Base-by-base conservation (phyloP, 30 jellyfish, hydroid and myxozoan species). In the Aurelia sp. region DNA sequence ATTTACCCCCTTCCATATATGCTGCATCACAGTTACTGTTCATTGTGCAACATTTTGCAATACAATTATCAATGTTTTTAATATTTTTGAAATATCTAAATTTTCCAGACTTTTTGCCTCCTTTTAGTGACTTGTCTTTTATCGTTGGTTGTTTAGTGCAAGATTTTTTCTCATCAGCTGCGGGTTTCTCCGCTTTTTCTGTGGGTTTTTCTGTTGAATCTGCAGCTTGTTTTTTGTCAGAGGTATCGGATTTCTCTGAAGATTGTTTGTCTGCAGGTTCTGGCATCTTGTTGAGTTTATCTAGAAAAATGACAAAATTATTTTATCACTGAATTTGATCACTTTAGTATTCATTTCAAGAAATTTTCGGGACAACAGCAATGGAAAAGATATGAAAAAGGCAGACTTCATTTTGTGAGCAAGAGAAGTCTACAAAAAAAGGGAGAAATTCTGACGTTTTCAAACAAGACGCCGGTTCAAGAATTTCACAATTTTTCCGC, bases 81-180 rank as follows among this genome's bases (percentile, higher is more conserved):
- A 94, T 76, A 69, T 61, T 75, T 63, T 83, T 89, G 64, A 80
- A 94, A 16, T 82, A 63, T 67, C 90, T 86, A 84, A 92, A 92
- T 88, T 92, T 92, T 8, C 99, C 99, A 13, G 99, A 91, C 69
- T 94, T 94, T 63, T 88, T 94, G 57, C 99, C 99, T 6, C 97
- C 99, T 73, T 81, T 78, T 19, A 94, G 69, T 0, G 97, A 83
- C 55, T 89, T 84, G 31, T 78, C 94, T 27, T 71, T 78, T 11
- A 94, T 82, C 8, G 76, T 82, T 31, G 95, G 95, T 30, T 81
- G 86, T 44, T 62, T 86, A 1, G 89, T 27, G 61, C 95, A 86
- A 51, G 85, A 51, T 69, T 82, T 82, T 70, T 82, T 67, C 52
- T 19, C 82, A 8, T 65, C 67, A 48, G 47, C 65, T 30, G 67